Evolutionary conservation across 2,888 invertebrate species (phyloP).

Genomic region (Parnassius apollo): DNA sequence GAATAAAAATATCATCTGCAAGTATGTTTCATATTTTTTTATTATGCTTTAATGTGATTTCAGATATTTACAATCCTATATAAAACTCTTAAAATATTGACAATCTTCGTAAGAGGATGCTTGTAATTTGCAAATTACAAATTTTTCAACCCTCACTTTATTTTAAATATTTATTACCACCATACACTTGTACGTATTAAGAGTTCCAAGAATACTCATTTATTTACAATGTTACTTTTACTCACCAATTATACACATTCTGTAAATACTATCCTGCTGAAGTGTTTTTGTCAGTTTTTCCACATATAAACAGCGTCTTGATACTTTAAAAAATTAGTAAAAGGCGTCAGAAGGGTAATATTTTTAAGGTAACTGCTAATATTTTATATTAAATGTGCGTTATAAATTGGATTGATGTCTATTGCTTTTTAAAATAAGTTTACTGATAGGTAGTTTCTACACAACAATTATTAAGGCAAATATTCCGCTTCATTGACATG

Average conservation of each 20-base stretch:
- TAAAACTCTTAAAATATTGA: background rate
- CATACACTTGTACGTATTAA: conserved; percentile 5
- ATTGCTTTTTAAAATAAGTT: background rate
- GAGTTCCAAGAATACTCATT: conserved; percentile 2
- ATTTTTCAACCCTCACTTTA: background rate
- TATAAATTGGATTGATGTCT: background rate
- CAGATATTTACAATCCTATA: conserved; percentile 1
- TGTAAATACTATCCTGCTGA: too few species aligned
- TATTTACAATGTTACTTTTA: conserved; percentile 15
- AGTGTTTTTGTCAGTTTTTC: too few species aligned
- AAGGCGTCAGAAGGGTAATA: too few species aligned
- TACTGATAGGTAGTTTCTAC: too few species aligned
- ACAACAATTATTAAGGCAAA: too few species aligned
- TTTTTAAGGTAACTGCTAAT: background rate
- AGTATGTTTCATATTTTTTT: conserved; percentile 1
- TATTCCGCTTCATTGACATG: too few species aligned
- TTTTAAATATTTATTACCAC: background rate
- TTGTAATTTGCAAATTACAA: background rate
- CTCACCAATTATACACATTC: conserved; percentile 1
- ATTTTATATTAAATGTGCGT: conserved; percentile 8
- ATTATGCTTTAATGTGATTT: conserved; percentile 3
- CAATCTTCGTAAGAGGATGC: background rate
- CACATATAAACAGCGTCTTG: too few species aligned
- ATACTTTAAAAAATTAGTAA: too few species aligned
- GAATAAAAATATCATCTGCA: conserved; percentile 17